Conservation (phyloP, 2,888 invertebrate species). For the Ectemnius lituratus region DNA sequence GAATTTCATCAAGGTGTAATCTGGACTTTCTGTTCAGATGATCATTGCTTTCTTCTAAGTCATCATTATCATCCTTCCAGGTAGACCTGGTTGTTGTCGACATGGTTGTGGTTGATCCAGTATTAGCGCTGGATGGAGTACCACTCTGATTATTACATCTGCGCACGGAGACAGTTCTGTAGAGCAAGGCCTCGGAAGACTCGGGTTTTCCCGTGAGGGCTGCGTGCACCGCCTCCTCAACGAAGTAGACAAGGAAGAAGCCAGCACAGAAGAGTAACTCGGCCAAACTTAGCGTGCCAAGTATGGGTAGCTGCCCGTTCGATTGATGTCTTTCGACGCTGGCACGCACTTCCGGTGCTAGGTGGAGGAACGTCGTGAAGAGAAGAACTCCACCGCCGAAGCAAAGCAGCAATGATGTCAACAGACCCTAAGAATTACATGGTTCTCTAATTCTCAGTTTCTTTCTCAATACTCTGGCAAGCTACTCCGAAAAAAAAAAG, state of each 20-base stretch:
- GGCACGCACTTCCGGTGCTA: constrained; percentile 83
- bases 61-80: constrained; percentile 49
- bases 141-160: constrained; percentile 75
- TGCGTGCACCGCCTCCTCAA: constrained; percentile 82
- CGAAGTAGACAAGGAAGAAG: constrained; percentile 83
- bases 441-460: constrained; percentile 11
- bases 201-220: constrained; percentile 78
- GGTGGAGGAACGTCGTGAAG: constrained; percentile 83
- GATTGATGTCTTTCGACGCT: constrained; percentile 79
- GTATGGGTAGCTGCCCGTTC: constrained; percentile 76
- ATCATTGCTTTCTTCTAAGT: constrained; percentile 36
- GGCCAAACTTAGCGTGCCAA: constrained; percentile 79
- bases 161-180: constrained; percentile 80
- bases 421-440: constrained; percentile 75
- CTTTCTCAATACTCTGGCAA: background rate
- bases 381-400: constrained; percentile 84
- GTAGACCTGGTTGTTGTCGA: constrained; percentile 49
- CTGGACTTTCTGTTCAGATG: constrained; percentile 14
- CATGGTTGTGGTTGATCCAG: constrained; percentile 61
- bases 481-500: constrained; percentile 3
- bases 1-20: constrained; percentile 26
- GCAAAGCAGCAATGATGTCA: constrained; percentile 81
- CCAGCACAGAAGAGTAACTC: constrained; percentile 82
- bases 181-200: constrained; percentile 77
- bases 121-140: constrained; percentile 34